Percentiles rank a stretch among this genome's conserved stretches.
Evolutionary conservation across 2,797 vertebrate species (phyloP).

Genomic region (Sandelia bainsii): DNA sequence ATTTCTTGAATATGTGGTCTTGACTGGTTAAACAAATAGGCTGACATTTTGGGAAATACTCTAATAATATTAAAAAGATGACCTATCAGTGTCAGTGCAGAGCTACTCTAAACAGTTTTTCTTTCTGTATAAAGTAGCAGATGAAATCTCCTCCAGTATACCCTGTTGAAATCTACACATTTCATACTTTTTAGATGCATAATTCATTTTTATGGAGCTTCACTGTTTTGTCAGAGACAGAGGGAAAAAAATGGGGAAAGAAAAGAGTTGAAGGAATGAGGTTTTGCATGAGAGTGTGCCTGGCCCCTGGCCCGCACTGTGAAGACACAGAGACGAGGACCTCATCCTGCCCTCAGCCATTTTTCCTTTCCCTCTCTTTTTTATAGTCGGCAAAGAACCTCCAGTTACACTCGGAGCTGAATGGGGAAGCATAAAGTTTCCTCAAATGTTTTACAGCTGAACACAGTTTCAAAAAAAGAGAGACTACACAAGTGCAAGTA

Average conservation of each 20-base stretch:
- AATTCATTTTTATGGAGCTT: conserved; percentile 74
- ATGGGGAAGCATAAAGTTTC: conserved; percentile 83
- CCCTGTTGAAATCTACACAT: conserved; percentile 67
- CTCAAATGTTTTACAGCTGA: conserved; percentile 84
- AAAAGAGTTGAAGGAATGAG: conserved; percentile 59
- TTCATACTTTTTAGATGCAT: conserved; percentile 70
- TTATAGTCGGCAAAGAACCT: conserved; percentile 79
- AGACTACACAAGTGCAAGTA: conserved; percentile 59
- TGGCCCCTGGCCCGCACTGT: conserved; percentile 63
- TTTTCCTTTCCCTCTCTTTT: conserved; percentile 81
- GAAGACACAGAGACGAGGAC: conserved; percentile 76
- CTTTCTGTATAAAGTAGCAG: conserved; percentile 48
- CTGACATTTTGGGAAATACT: neutral
- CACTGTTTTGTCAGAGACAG: conserved; percentile 61
- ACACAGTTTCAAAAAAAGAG: conserved; percentile 63
- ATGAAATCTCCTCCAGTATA: conserved; percentile 40
- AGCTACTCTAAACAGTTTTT: conserved; percentile 15
- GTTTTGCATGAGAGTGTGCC: conserved; percentile 73
- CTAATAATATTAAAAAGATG: neutral
- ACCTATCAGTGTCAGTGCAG: conserved; percentile 1
- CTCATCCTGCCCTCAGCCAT: conserved; percentile 78
- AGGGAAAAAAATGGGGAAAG: conserved; percentile 29
- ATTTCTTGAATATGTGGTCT: neutral
- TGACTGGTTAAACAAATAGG: neutral
- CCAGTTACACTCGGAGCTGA: conserved; percentile 78